Percentiles rank a stretch among this genome's conserved stretches.
These are phyloP conservation scores for Samia ricini DNA, from an alignment of 1,140 invertebrate genomes.

Conservation along the genomic window DNA sequence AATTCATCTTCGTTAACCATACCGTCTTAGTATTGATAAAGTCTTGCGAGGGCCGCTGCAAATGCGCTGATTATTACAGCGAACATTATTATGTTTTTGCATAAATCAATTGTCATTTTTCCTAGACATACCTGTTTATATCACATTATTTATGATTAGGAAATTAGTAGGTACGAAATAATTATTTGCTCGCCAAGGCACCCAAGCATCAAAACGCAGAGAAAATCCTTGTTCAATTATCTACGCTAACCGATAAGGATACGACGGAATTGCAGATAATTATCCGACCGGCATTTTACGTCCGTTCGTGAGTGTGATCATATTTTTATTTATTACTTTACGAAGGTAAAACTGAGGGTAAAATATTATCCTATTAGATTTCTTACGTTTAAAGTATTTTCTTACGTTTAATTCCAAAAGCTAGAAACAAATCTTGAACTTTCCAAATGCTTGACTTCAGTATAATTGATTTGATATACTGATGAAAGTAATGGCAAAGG, in stretches of 20 bases:
- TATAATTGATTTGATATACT: too few relatives aligned
- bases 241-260: not conserved
- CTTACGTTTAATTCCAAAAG: too few relatives aligned
- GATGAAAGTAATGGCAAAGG: too few relatives aligned
- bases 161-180: not conserved
- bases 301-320: not conserved
- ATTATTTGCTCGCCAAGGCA: not conserved
- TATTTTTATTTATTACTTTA: not conserved
- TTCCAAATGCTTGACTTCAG: too few relatives aligned
- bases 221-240: not conserved
- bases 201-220: not conserved
- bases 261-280: not conserved
- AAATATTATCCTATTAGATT: too few relatives aligned
- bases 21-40: constrained; percentile 80
- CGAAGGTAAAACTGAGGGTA: too few relatives aligned
- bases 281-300: not conserved
- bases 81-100: constrained; percentile 78
- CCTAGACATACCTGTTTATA: constrained; percentile 74
- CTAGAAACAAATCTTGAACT: too few relatives aligned
- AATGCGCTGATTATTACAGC: constrained; percentile 78
- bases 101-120: constrained; percentile 80
- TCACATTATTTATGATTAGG: not conserved
- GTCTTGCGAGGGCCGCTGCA: constrained; percentile 63
- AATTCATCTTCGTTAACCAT: constrained; percentile 79
- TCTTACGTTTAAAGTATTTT: too few relatives aligned